Evolutionary conservation across 1,140 invertebrate genomes (phyloP).

Genomic region (Papilio glaucus): DNA sequence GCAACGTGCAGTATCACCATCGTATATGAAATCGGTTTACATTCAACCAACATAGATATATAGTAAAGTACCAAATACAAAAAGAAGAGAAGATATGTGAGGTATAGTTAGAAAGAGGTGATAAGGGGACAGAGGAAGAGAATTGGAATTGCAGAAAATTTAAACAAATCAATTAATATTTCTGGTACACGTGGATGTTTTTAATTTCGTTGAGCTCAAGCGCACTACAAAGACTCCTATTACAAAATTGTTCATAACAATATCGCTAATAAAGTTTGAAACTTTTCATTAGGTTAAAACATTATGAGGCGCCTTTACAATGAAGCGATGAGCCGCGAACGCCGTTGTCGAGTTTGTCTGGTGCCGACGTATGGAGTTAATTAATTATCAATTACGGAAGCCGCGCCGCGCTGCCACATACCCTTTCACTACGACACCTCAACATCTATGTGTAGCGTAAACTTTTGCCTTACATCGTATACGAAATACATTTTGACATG

Average conservation of each 20-base stretch:
- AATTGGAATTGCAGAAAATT: too few relatives aligned
- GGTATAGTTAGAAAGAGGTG: too few relatives aligned
- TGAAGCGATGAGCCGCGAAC: conserved; percentile 21
- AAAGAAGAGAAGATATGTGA: too few relatives aligned
- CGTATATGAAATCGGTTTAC: conserved; percentile 13
- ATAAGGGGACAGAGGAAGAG: too few relatives aligned
- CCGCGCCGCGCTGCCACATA: conserved; percentile 1
- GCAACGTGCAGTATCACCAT: neutral
- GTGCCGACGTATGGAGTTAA: conserved; percentile 18
- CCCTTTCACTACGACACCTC: conserved; percentile 4
- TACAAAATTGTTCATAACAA: conserved; percentile 5
- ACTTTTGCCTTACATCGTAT: neutral
- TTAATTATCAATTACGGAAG: conserved; percentile 25
- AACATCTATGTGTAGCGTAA: neutral
- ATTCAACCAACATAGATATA: neutral
- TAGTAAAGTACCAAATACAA: too few relatives aligned
- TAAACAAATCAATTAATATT: too few relatives aligned
- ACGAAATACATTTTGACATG: too few relatives aligned
- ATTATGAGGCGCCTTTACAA: conserved; percentile 10
- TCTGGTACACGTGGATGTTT: too few relatives aligned
- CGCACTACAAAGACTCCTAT: neutral
- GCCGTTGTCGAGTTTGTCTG: conserved; percentile 20
- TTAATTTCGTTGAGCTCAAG: neutral
- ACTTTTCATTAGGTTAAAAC: conserved; percentile 17
- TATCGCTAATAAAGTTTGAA: conserved; percentile 12